phyloP scores from a whole-genome alignment of 1,140 invertebrate species.

The Myzus persicae region DNA sequence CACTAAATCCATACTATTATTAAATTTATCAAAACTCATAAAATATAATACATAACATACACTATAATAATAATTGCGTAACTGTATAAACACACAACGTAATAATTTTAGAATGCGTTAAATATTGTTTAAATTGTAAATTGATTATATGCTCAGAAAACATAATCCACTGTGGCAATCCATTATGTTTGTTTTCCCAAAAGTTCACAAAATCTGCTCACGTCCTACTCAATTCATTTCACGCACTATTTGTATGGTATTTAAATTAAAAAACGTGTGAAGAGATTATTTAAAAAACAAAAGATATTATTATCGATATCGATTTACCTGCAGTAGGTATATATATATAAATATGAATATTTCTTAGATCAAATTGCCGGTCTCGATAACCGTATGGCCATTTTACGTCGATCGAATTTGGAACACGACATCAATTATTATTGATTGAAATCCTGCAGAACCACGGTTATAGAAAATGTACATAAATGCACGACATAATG shows the following conservation, averaged over 20 bases:
- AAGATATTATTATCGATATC: neutral
- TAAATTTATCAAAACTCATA: neutral
- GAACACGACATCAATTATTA: neutral
- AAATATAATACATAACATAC: neutral
- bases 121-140: neutral
- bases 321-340: neutral
- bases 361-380: neutral
- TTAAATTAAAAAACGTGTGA: too few relatives aligned
- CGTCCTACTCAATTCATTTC: neutral
- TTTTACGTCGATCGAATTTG: neutral
- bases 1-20: neutral
- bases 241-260: neutral
- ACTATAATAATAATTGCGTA: neutral
- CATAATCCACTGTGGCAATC: neutral
- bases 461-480: neutral
- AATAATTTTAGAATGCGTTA: neutral
- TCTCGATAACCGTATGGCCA: neutral
- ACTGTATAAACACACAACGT: neutral
- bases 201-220: neutral
- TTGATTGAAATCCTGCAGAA: neutral
- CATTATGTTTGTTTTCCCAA: neutral
- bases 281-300: neutral
- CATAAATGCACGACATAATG: neutral
- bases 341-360: neutral
- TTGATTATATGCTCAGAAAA: neutral